phyloP scores from a whole-genome alignment of 2,888 invertebrate species.

The Cynaeus angustus region DNA sequence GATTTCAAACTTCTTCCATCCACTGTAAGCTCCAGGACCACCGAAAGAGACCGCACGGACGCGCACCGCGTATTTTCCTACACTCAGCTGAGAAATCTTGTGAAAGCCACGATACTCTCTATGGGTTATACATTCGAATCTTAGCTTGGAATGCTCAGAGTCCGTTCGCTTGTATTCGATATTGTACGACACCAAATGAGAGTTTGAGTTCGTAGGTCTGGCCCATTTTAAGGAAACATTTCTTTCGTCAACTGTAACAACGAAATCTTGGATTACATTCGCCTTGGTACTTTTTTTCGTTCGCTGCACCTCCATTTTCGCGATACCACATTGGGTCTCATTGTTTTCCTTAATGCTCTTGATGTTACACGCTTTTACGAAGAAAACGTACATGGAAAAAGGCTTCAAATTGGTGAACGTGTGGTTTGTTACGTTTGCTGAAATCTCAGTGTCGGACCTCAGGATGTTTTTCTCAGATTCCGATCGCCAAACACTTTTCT shows the following conservation, averaged over 20 bases:
- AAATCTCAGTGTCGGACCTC: constrained; percentile 1
- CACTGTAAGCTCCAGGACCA: constrained; percentile 71
- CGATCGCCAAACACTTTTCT: too few relatives aligned
- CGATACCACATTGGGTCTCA: constrained; percentile 72
- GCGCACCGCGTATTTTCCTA: constrained; percentile 76
- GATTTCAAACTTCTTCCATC: constrained; percentile 56
- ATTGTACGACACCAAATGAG: constrained; percentile 77
- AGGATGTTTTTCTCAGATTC: too few relatives aligned
- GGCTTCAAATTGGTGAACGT: constrained; percentile 71
- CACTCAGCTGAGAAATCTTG: constrained; percentile 67
- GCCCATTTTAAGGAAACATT: constrained; percentile 73
- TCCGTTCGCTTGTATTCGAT: constrained; percentile 73
- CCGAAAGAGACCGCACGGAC: constrained; percentile 77
- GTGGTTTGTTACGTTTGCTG: constrained; percentile 57
- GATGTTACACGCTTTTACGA: constrained; percentile 76
- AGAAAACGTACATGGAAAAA: constrained; percentile 76
- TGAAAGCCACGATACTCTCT: constrained; percentile 4
- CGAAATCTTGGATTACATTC: constrained; percentile 68
- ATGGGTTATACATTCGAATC: constrained; percentile 73
- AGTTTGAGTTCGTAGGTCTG: constrained; percentile 78
- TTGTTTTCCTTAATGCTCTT: constrained; percentile 72
- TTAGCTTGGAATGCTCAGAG: constrained; percentile 66
- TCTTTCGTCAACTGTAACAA: constrained; percentile 51
- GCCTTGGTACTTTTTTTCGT: constrained; percentile 70
- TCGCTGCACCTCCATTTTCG: constrained; percentile 70